These are phyloP conservation scores for Lepidostoma basale DNA, from an alignment of 1,140 invertebrate species.

Conservation along the genomic window DNA sequence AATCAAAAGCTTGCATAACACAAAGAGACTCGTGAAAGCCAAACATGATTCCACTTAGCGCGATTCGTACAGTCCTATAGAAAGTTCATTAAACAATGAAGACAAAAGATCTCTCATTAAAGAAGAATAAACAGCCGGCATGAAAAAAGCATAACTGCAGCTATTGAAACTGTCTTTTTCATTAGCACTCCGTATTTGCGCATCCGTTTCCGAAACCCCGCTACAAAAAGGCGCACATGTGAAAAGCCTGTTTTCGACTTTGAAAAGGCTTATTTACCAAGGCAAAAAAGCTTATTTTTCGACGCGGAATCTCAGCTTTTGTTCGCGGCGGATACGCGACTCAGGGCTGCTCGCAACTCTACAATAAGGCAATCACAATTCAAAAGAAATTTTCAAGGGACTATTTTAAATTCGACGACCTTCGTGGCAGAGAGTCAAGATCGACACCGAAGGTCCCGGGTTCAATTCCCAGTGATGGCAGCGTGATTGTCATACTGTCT, in stretches of 20 bases:
- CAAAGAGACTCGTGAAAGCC: neutral
- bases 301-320: neutral
- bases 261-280: constrained; percentile 22
- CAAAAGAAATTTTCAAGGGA: too few relatives aligned
- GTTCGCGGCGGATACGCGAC: neutral
- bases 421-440: too few relatives aligned
- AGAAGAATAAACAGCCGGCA: constrained; percentile 9
- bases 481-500: too few relatives aligned
- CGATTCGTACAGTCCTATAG: neutral
- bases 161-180: constrained; percentile 24
- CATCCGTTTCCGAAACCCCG: constrained; percentile 12
- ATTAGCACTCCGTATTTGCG: constrained; percentile 17
- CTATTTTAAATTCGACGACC: too few relatives aligned
- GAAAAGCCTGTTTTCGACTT: constrained; percentile 20
- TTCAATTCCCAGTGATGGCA: too few relatives aligned
- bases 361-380: too few relatives aligned
- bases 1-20: neutral
- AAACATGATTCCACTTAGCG: neutral
- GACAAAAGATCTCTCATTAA: constrained; percentile 16
- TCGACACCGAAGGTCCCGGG: too few relatives aligned
- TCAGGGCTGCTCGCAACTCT: neutral
- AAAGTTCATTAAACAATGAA: constrained; percentile 10
- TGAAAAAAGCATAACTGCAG: neutral
- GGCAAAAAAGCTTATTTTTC: constrained; percentile 16
- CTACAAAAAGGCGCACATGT: neutral